phyloP scores from a whole-genome alignment of 2,888 invertebrate species.

The Frankliniella intonsa region DNA sequence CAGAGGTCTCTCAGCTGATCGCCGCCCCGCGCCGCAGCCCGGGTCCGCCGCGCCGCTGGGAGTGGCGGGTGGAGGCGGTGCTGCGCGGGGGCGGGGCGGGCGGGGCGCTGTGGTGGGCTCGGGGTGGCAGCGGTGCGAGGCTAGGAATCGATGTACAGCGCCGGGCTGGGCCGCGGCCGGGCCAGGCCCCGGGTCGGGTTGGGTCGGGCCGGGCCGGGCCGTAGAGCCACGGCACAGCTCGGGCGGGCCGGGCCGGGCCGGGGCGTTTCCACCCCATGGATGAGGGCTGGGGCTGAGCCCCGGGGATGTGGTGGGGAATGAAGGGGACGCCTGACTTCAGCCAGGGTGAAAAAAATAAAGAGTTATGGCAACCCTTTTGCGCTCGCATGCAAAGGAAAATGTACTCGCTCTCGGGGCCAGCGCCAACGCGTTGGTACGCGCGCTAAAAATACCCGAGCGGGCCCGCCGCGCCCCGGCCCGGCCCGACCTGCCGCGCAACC shows the following conservation, averaged over 20 bases:
- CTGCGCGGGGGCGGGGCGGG: neutral
- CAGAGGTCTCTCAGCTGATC: neutral
- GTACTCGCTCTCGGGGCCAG: too few relatives aligned
- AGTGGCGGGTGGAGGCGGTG: conserved; percentile 16
- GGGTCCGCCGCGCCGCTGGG: conserved; percentile 14
- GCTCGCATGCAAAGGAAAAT: too few relatives aligned
- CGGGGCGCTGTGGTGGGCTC: conserved; percentile 9
- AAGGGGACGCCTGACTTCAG: too few relatives aligned
- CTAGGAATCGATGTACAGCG: conserved; percentile 19
- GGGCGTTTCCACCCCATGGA: neutral
- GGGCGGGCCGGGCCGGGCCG: neutral
- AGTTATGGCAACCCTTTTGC: too few relatives aligned
- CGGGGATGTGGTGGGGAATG: neutral
- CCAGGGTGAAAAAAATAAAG: too few relatives aligned
- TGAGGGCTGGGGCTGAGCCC: neutral
- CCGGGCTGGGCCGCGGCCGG: neutral
- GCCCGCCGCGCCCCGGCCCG: too few relatives aligned
- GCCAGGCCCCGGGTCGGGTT: neutral
- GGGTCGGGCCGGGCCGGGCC: neutral
- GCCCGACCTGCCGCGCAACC: too few relatives aligned
- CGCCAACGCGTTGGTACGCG: too few relatives aligned
- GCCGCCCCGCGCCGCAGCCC: conserved; percentile 11
- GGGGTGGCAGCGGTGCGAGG: neutral
- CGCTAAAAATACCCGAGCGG: too few relatives aligned
- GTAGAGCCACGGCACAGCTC: neutral